Percentiles rank a stretch among this genome's conserved stretches.
Conservation (phyloP, 2,113 vertebrate species). For the Butorides virescens region DNA sequence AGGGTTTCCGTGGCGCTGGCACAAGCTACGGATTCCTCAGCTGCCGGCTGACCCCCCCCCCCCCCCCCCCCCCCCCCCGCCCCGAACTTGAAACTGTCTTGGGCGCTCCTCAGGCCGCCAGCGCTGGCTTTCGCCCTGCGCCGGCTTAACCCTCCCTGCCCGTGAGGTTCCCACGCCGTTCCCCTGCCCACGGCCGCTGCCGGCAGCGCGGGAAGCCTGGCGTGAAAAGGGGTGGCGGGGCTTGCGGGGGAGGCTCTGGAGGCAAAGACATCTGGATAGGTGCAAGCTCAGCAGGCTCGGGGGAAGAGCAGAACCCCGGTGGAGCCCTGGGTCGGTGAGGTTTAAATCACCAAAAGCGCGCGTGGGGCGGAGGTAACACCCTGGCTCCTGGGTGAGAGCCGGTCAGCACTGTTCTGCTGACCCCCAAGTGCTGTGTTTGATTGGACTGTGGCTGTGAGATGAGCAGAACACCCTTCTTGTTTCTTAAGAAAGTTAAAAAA, state of each 20-base stretch:
- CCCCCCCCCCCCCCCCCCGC: constrained; percentile 28
- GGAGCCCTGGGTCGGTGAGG: not conserved
- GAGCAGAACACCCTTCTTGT: not conserved
- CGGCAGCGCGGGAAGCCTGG: accelerated
- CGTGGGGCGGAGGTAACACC: accelerated
- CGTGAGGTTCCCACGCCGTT: not conserved
- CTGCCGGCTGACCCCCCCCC: constrained; percentile 75
- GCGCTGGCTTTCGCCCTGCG: not conserved
- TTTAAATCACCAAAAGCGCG: not conserved
- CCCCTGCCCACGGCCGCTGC: accelerated
- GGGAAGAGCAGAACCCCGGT: not conserved
- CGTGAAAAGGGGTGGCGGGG: not conserved
- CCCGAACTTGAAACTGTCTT: constrained; percentile 40
- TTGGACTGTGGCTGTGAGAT: not conserved
- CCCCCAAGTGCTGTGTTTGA: accelerated
- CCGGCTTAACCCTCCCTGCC: not conserved
- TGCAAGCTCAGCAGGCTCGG: not conserved
- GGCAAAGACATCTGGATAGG: not conserved
- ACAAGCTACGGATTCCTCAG: constrained; percentile 79
- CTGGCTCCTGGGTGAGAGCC: accelerated
- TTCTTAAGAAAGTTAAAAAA: not conserved
- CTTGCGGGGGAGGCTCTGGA: not conserved
- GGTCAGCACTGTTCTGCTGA: not conserved
- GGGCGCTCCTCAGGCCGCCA: not conserved
- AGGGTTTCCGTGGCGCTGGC: constrained; percentile 86